phyloP scores from a whole-genome alignment of 92 coral and sea anemone species.

The Parazoanthus swiftii region DNA sequence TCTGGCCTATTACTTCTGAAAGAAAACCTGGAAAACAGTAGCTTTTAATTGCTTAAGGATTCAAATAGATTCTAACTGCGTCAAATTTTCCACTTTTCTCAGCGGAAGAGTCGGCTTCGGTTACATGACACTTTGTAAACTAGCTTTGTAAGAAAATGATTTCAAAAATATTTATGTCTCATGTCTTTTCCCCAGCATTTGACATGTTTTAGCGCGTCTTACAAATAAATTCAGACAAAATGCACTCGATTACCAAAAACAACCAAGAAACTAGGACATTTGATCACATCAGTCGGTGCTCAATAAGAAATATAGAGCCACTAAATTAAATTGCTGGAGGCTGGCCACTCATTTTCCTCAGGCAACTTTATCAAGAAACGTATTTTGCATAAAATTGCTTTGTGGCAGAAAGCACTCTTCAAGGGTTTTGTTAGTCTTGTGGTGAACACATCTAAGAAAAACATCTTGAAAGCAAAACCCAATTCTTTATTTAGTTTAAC shows the following conservation, averaged over 20 bases:
- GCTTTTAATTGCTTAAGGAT: slow-evolving; percentile 37
- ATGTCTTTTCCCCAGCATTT: slow-evolving; percentile 8
- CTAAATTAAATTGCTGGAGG: neutral
- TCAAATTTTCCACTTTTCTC: slow-evolving; percentile 38
- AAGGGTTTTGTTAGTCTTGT: neutral
- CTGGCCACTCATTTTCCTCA: neutral
- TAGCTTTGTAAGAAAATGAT: slow-evolving; percentile 3
- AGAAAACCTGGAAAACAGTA: slow-evolving; percentile 21
- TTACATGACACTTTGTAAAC: slow-evolving; percentile 43
- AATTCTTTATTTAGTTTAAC: neutral
- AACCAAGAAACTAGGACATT: no score
- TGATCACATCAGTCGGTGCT: neutral
- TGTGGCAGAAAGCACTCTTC: neutral
- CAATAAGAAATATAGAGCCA: neutral
- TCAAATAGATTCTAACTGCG: slow-evolving; percentile 37
- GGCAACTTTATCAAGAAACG: no score
- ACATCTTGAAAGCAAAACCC: neutral
- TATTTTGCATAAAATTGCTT: neutral
- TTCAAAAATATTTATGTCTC: slow-evolving; percentile 30
- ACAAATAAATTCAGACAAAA: neutral
- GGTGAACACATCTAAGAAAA: neutral
- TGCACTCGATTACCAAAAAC: no score
- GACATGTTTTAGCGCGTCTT: slow-evolving; percentile 4
- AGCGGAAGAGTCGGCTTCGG: slow-evolving; percentile 31
- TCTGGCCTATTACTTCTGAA: slow-evolving; percentile 32